A percentile compares a stretch with the other conserved stretches of the same genome.
Conservation (phyloP, 2,113 vertebrate genomes). For the Xiphias gladius region DNA sequence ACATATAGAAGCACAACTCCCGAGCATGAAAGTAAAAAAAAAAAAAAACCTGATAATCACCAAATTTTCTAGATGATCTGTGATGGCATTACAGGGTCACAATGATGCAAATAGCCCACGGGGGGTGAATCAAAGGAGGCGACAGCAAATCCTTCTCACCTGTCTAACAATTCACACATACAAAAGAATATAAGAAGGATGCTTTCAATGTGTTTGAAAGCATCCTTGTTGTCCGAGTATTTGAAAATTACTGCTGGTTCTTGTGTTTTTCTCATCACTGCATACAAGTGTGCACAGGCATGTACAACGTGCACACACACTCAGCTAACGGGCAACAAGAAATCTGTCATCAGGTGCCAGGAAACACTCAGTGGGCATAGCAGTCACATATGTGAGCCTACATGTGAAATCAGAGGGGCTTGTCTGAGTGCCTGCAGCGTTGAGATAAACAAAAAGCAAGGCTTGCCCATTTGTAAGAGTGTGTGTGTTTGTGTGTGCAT, state of each 20-base stretch:
- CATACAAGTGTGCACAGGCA: slow-evolving; percentile 16
- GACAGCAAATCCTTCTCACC: slow-evolving; percentile 19
- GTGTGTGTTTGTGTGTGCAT: slow-evolving; percentile 18
- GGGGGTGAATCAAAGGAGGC: slow-evolving; percentile 32
- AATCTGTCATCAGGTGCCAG: slow-evolving; percentile 48
- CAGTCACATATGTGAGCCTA: slow-evolving; percentile 63
- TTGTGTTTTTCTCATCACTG: background rate
- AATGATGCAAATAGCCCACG: slow-evolving; percentile 25
- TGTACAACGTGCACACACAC: background rate
- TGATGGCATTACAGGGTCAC: slow-evolving; percentile 36
- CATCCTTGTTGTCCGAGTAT: background rate
- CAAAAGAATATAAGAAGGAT: slow-evolving; percentile 25
- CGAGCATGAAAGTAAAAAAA: background rate
- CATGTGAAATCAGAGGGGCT: slow-evolving; percentile 58
- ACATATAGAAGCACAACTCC: background rate
- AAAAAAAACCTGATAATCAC: slow-evolving; percentile 6
- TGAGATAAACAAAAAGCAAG: slow-evolving; percentile 68
- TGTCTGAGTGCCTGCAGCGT: slow-evolving; percentile 58
- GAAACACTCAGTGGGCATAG: slow-evolving; percentile 37
- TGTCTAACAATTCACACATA: slow-evolving; percentile 27
- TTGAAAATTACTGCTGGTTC: background rate
- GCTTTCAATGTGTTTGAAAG: slow-evolving; percentile 22
- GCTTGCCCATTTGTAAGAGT: slow-evolving; percentile 41
- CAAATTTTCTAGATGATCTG: slow-evolving; percentile 29
- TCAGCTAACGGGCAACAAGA: slow-evolving; percentile 29